These are phyloP conservation scores for Acleris cristana DNA, from an alignment of 2,888 invertebrate species.

Conservation along the genomic window DNA sequence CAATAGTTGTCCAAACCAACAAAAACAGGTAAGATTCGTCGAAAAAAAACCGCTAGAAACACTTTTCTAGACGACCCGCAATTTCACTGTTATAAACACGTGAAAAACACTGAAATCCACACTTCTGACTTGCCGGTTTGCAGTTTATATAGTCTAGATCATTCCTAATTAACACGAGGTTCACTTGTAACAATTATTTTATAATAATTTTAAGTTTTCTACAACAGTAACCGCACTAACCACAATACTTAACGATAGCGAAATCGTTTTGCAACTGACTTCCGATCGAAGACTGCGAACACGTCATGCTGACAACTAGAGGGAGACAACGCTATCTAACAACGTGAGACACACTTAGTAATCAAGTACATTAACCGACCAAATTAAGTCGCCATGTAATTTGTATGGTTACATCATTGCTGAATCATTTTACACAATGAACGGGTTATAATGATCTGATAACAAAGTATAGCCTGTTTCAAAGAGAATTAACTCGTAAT, in stretches of 20 bases:
- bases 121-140: conserved; percentile 43
- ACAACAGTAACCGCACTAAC: conserved; percentile 56
- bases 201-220: conserved; percentile 52
- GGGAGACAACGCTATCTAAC: conserved; percentile 51
- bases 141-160: conserved; percentile 43
- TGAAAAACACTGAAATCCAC: conserved; percentile 50
- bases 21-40: conserved; percentile 64
- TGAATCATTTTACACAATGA: conserved; percentile 21
- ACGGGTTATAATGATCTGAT: conserved; percentile 24
- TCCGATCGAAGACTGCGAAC: conserved; percentile 62
- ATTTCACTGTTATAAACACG: conserved; percentile 38
- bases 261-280: conserved; percentile 75
- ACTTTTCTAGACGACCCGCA: conserved; percentile 50
- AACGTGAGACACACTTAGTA: conserved; percentile 46
- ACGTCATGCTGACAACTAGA: conserved; percentile 72
- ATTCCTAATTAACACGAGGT: conserved; percentile 40
- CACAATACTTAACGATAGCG: conserved; percentile 62
- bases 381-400: conserved; percentile 21
- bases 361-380: conserved; percentile 36
- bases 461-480: conserved; percentile 9
- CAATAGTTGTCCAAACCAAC: conserved; percentile 61
- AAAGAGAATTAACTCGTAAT: background rate
- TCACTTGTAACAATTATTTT: conserved; percentile 47
- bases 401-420: conserved; percentile 14
- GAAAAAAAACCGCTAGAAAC: conserved; percentile 55